Conservation (phyloP, 2,113 vertebrate species). For the Crotalus horridus region DNA sequence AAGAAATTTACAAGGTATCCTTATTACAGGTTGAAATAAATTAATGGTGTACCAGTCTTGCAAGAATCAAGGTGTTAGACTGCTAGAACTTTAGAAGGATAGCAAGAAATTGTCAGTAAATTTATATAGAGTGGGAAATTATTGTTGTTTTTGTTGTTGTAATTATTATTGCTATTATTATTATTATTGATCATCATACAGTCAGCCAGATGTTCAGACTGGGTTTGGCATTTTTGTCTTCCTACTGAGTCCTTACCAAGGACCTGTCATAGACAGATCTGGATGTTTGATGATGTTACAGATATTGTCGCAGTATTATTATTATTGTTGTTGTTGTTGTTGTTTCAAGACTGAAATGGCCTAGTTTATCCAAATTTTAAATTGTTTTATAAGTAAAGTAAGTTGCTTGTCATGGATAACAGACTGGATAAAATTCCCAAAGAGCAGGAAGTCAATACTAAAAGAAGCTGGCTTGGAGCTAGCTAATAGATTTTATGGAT, state of each 20-base stretch:
- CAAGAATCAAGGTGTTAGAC: not conserved
- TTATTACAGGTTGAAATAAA: not conserved
- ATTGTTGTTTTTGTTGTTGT: not conserved
- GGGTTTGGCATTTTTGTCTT: too few relatives aligned
- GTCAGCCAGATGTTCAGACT: too few relatives aligned
- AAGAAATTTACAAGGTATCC: not conserved
- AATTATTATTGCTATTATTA: too few relatives aligned
- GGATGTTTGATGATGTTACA: too few relatives aligned
- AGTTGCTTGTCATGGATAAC: not conserved
- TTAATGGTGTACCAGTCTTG: not conserved
- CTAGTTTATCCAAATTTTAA: not conserved
- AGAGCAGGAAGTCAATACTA: not conserved
- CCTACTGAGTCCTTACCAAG: too few relatives aligned
- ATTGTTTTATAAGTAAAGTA: not conserved
- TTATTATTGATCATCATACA: too few relatives aligned
- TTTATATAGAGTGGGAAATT: not conserved
- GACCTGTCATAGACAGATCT: too few relatives aligned
- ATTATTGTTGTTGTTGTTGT: too few relatives aligned
- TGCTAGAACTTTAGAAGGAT: not conserved
- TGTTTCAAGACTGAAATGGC: not conserved
- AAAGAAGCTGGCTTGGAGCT: not conserved
- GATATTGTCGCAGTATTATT: too few relatives aligned
- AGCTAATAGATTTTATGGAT: not conserved
- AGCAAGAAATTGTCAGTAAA: not conserved
- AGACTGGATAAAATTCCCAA: not conserved